Evolutionary conservation across 2,113 vertebrate species (phyloP), one percentile per base, ranked within the genome.

Genomic region (Apteryx owenii): DNA sequence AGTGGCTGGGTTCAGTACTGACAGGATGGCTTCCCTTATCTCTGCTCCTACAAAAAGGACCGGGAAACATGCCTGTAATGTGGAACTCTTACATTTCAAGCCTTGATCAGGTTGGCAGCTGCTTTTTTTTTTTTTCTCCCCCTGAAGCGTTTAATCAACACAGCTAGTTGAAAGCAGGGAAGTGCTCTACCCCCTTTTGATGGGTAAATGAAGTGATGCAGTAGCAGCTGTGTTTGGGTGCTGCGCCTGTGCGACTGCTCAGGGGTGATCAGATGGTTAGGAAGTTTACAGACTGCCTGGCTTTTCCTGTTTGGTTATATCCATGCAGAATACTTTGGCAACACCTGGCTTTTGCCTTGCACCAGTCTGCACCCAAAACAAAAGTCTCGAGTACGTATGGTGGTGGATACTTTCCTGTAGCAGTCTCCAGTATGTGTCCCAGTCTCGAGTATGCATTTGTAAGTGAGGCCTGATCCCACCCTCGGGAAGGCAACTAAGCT

Each of bases 331-430:
- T 31, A 21, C 4, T 40, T 91, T 83, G 81, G 68, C 70, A 68
- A 10, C 44, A 62, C 29, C 84, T 66, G 84, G 14, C 2, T 2
- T 90, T 68, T 31, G 42, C 44, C 54, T 54, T 60, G 22, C 10
- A 19, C 61, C 68, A 65, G 22, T 44, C 21, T 1, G 4, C 0
- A 0, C 73, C 65, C 29, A 36, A 33, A 90, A 51, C 33, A 29
- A 7, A 36, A 53, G 19, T 60, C 42, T 58, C 5, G 38, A 65
- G 29, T 44, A 54, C 1, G 0, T 19, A 13, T 0, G 0, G 2
- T 0, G 1, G 38, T 31, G 44, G 11, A 12, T 13, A 19, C 0
- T 62, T 69, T n/a, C n/a, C n/a, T 72, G 31, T 33, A 15, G 38
- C 38, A 53, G 26, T 36, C 8, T 62, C 19, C 6, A 3, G 3